Percentiles rank a stretch among this genome's conserved stretches.
Evolutionary conservation across 2,113 vertebrate genomes (phyloP).

Genomic region (Pionites leucogaster): DNA sequence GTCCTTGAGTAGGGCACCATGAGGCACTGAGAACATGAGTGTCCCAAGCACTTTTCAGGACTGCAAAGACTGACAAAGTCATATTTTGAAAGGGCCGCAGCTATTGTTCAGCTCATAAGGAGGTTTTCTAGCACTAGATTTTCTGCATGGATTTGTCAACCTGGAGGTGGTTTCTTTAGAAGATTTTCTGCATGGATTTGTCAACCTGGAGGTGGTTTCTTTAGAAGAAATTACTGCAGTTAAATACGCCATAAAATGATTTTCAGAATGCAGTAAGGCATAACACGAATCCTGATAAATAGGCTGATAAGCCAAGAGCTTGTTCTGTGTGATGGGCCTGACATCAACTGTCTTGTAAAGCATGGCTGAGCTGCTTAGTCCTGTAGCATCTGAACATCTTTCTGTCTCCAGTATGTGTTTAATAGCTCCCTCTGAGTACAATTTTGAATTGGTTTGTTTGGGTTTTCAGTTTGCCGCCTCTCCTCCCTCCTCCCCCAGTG

Average conservation of each 20-base stretch:
- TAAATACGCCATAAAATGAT: not conserved
- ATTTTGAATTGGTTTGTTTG: not conserved
- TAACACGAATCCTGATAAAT: not conserved
- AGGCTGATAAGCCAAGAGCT: not conserved
- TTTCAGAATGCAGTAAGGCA: not conserved
- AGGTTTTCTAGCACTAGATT: not conserved
- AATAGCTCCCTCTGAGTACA: not conserved
- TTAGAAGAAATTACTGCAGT: not conserved
- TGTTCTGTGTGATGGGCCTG: not conserved
- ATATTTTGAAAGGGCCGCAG: not conserved
- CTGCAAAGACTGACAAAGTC: not conserved
- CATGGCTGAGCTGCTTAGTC: not conserved
- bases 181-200: not conserved
- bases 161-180: not conserved
- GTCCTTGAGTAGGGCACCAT: accelerated
- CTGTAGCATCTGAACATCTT: not conserved
- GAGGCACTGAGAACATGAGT: not conserved
- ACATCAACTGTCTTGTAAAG: not conserved
- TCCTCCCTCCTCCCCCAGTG: not conserved
- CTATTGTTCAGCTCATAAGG: not conserved
- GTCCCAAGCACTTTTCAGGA: not conserved
- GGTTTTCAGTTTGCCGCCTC: not conserved
- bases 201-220: not conserved
- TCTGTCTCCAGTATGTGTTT: not conserved
- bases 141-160: not conserved